Evolutionary conservation across 2,113 vertebrate genomes (phyloP), one percentile per base, ranked within the genome.

Genomic region (Sphaerodactylus townsendi): DNA sequence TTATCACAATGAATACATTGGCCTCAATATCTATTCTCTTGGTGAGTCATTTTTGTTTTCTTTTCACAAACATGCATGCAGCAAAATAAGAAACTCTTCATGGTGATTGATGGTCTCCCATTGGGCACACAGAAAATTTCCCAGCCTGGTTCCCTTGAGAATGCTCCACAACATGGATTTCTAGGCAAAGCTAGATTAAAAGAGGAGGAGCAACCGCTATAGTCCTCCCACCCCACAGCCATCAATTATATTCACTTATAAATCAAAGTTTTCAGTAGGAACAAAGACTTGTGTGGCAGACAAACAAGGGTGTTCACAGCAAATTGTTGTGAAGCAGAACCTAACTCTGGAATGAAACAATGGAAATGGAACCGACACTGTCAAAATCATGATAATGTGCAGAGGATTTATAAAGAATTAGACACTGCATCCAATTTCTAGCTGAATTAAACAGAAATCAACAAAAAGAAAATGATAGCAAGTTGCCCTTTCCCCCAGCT

Each of bases 151-250:
- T 96, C 95, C 96, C 95, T 96, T 95, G 95, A 96, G 96, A 97
- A 97, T 95, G 94, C 94, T 84, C 85, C 84, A 91, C 90, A 84
- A 93, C 93, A 94, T 93, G 95, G 94, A 96, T 96, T 95, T 96
- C 96, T 96, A 95, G 93, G 95, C 93, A 96, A 96, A 95, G 94
- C 93, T 94, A 96, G 96, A 97, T 97, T 96, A 96, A 97, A 97
- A 96, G 95, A 96, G 96, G 96, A 96, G 96, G 95, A 96, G 96
- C 94, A 72, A 88, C 89, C 90, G 95, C 95, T 95, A 93, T 93
- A 94, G 96, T 94, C 93, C 91, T 92, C 92, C 93, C 96, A 95
- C 94, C 95, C 95, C 90, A 92, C 72, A 95, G 94, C 93, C 94
- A 96, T 97, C 96, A 95, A 97, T 97, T 97, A 96, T 77, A 93